Evolutionary conservation across 2,113 vertebrate genomes (phyloP).

Genomic region (Pycnonotus jocosus): DNA sequence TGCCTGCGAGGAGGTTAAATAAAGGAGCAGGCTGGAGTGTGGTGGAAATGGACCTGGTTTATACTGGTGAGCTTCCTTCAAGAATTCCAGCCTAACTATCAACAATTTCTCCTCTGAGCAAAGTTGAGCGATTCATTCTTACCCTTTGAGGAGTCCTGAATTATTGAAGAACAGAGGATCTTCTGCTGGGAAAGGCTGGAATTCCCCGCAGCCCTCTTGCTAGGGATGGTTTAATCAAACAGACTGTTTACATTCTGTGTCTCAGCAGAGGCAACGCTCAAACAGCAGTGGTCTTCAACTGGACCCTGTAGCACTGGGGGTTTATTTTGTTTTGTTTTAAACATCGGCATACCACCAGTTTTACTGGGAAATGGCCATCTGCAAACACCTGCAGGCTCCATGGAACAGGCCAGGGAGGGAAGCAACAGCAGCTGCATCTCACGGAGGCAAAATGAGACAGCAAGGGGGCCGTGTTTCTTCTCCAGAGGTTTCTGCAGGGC

Average conservation of each 20-base stretch:
- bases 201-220: slow-evolving; percentile 41
- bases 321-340: slow-evolving; percentile 42
- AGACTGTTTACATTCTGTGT: slow-evolving; percentile 32
- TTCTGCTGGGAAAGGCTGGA: slow-evolving; percentile 23
- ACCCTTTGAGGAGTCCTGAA: slow-evolving; percentile 11
- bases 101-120: background rate
- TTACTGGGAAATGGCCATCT: background rate
- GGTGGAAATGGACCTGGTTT: background rate
- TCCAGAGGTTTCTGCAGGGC: background rate
- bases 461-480: background rate
- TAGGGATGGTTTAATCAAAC: slow-evolving; percentile 47
- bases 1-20: background rate
- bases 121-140: background rate
- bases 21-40: background rate
- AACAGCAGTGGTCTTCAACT: slow-evolving; percentile 29
- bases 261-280: slow-evolving; percentile 29
- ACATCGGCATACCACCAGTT: background rate
- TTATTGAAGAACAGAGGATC: slow-evolving; percentile 16
- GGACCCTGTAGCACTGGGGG: background rate
- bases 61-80: background rate
- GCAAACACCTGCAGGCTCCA: slow-evolving; percentile 31
- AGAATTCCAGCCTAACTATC: background rate
- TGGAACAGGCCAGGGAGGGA: background rate
- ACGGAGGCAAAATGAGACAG: background rate
- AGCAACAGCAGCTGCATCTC: background rate